Base-by-base conservation (phyloP, 2,888 invertebrate species). In the Micoletzkya japonica region DNA sequence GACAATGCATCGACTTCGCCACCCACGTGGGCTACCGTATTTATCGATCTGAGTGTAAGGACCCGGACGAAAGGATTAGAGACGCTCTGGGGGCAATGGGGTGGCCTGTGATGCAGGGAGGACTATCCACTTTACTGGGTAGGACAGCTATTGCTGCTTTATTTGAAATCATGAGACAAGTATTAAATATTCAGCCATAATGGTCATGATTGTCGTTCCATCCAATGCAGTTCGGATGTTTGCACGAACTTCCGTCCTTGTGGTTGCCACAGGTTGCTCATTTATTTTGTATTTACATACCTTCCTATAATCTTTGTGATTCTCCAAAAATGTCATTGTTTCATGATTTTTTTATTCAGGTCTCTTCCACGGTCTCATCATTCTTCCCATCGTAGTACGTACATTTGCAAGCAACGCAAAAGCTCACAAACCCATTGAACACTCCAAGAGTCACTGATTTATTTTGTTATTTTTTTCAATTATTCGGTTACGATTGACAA, bases 21-120 rank as follows among this genome's bases (percentile, higher is more conserved):
- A 84, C 84, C 1, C 85, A 85, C 63, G 84, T 85, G 32, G 85
- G 82, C 39, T 85, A 84, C 73, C 75, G 82, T 44, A 82, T 82
- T 64, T 81, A 81, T 67, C 71, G 80, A 32, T 63, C 63, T 6
- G 64, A 66, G 20, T 66, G 56, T 52, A 54, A 52, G 24, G 74
- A 79, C 63, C 79, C 79, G 4, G 80, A 79, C 63, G 71, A 72
- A 28, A 68, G 64, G 0, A 66, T 66, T 39, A 64, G 71, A 54
- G 83, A 85, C 28, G 79, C 85, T 7, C 72, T 85, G 66, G 84
- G 83, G 17, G 82, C 84, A 2, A 85, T 85, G 34, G 85, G 82
- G 6, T 85, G 84, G 84, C 85, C 85, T 1, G 83, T 85, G n/a
- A 77, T 83, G 4, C 85, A 85, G 54, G 85, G 83, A 20, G 85